A percentile compares a stretch with the other conserved stretches of the same genome.
phyloP scores from a whole-genome alignment of 37 sponge, comb jelly and placozoan genomes.

The Agelas oroides region DNA sequence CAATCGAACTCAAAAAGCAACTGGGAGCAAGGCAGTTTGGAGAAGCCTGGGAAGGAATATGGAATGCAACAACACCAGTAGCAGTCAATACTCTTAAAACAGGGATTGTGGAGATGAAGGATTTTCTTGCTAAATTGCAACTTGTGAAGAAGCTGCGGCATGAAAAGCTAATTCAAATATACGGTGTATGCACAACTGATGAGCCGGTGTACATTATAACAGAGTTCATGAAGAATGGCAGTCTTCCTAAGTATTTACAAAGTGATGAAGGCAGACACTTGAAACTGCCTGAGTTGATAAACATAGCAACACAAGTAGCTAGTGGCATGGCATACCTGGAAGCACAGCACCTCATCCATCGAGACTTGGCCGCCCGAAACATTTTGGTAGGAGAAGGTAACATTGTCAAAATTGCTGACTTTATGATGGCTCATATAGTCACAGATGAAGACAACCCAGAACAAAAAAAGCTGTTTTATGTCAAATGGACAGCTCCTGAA shows the following conservation, averaged over 20 bases:
- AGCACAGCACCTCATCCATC: background rate
- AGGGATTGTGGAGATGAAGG: background rate
- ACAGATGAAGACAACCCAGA: background rate
- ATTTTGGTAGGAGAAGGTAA: slow-evolving; percentile 2
- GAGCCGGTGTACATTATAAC: slow-evolving; percentile 38
- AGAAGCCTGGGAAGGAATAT: slow-evolving; percentile 48
- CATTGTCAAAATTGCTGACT: background rate
- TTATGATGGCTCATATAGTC: background rate
- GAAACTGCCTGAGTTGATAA: background rate
- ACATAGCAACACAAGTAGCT: slow-evolving; percentile 4
- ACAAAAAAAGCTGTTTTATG: background rate
- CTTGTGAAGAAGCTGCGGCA: slow-evolving; percentile 65
- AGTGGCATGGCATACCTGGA: too few species aligned
- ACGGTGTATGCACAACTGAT: slow-evolving; percentile 59
- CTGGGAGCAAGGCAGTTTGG: slow-evolving; percentile 59
- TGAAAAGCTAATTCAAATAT: slow-evolving; percentile 52
- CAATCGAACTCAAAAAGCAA: slow-evolving; percentile 36
- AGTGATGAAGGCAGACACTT: slow-evolving; percentile 5
- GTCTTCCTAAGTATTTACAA: background rate
- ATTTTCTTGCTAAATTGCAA: slow-evolving; percentile 34
- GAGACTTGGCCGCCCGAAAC: slow-evolving; percentile 10
- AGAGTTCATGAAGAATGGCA: background rate
- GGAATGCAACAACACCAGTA: slow-evolving; percentile 40
- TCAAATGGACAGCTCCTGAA: slow-evolving; percentile 1
- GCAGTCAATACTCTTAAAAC: slow-evolving; percentile 24